Base-by-base conservation (phyloP, 1,140 invertebrate species). In the Drosophila hydei region DNA sequence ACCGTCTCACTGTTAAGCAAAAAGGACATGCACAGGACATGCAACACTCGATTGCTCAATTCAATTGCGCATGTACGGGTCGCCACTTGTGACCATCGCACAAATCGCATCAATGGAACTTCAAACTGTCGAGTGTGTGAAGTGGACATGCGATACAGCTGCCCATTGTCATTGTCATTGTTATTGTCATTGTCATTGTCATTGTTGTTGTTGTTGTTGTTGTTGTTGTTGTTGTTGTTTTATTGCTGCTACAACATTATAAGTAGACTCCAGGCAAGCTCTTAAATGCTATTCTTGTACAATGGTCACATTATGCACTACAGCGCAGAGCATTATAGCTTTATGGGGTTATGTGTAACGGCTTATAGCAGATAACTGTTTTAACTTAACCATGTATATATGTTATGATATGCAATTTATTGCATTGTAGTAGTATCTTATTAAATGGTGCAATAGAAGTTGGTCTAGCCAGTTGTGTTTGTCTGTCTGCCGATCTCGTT, bases 31-130 rank as follows among this genome's bases (percentile, higher is more conserved):
- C 52, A 18, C 38, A 25, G 38, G 21, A 56, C 52, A 43, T 54
- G 51, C 54, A 43, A 25, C 54, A 56, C 54, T 56, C 40, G 40
- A 43, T 56, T 23, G 40, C 54, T 56, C 54, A 56, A 18, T 43
- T 56, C 54, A 43, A 56, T 56, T 23, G 54, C 38, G 54, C 21
- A 43, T 56, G 21, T 14, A 11, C n/a, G n/a, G 54, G 0, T 11
- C 18, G 18, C 12, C 18, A 54, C 51, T 54, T n/a, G 51, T 54
- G 33, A 16, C 9, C 54, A 56, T 56, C 23, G 23, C 54, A 33
- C 30, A 43, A 56, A 56, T 43, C 25, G 51, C 43, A 43, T 64
- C 40, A n/a, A 38, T 68, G 21, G 27, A 64, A 52, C 58, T 64
- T 56, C 27, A 56, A 30, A 33, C 27, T 56, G 62, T 55, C 48